Evolutionary conservation across 2,888 invertebrate species (phyloP).

Genomic region (Salticus scenicus): DNA sequence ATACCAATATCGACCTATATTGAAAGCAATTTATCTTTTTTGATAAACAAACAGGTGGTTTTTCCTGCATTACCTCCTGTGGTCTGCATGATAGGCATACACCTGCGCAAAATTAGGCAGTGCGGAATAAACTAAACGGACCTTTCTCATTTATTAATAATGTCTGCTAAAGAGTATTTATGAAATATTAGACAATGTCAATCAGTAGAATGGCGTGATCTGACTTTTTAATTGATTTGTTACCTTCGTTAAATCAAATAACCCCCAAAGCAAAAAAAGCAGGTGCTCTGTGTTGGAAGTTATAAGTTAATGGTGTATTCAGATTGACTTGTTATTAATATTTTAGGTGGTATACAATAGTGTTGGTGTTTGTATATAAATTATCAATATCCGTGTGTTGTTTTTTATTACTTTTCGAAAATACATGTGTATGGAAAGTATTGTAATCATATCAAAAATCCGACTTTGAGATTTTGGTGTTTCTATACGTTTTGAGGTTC

Average conservation of each 20-base stretch:
- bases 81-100: background rate
- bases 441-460: no score
- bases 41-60: background rate
- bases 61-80: background rate
- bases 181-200: background rate
- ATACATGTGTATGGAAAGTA: no score
- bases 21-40: no score
- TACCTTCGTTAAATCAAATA: background rate
- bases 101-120: background rate
- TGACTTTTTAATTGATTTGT: conserved; percentile 10
- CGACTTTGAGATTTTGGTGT: no score
- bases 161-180: background rate
- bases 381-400: no score
- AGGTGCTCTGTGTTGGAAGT: background rate
- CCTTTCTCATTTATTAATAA: background rate
- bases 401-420: no score
- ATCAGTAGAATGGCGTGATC: background rate
- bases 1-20: no score
- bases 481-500: no score
- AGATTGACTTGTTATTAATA: background rate
- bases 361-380: background rate
- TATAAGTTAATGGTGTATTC: background rate
- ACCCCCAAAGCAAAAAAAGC: background rate
- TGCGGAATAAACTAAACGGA: background rate
- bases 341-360: background rate